Percentiles rank a stretch among this genome's conserved stretches.
phyloP scores from a whole-genome alignment of 2,888 invertebrate species.

The Limnephilus auricula region DNA sequence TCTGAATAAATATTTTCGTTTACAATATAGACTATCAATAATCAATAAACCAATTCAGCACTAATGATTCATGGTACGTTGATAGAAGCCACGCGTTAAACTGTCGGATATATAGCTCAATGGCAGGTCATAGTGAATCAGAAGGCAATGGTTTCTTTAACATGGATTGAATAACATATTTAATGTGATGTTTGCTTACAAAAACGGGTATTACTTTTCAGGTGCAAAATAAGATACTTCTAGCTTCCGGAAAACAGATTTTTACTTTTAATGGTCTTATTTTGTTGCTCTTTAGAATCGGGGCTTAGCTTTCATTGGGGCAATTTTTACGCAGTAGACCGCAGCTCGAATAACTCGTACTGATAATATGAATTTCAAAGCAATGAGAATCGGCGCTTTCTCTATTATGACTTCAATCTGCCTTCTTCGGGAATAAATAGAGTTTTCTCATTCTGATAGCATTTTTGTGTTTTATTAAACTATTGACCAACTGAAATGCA shows the following conservation, averaged over 20 bases:
- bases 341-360: neutral
- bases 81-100: neutral
- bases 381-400: no score
- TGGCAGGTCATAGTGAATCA: neutral
- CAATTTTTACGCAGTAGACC: no score
- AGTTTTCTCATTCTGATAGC: no score
- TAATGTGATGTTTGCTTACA: neutral
- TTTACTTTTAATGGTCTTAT: neutral
- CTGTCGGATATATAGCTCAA: neutral
- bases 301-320: no score
- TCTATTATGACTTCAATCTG: no score
- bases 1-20: conserved; percentile 3
- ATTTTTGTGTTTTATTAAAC: neutral
- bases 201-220: neutral
- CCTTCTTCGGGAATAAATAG: no score
- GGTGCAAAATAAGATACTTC: neutral
- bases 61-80: neutral
- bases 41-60: neutral
- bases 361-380: neutral
- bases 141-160: neutral
- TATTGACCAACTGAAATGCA: neutral
- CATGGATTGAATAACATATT: neutral
- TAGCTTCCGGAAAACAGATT: neutral
- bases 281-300: neutral
- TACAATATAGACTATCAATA: neutral